phyloP scores from a whole-genome alignment of 2,113 vertebrate genomes.

The chimpanzee (Pan troglodytes) region DNA sequence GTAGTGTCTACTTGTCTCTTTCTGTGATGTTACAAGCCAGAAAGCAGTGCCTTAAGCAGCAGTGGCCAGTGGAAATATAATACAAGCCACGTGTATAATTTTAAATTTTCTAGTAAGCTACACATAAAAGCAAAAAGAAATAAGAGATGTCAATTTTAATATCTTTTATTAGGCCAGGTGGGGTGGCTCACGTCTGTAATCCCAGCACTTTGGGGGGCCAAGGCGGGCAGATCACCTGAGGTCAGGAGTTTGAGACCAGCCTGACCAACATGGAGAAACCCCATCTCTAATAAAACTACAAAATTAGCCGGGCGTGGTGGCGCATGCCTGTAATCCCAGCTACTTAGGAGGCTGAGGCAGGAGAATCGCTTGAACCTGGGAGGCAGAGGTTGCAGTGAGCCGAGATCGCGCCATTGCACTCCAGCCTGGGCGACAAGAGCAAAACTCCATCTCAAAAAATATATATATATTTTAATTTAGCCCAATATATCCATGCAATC shows the following conservation, averaged over 20 bases:
- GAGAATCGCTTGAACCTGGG: rapidly evolving
- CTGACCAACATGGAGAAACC: too few relatives aligned
- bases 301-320: rapidly evolving
- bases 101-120: background rate
- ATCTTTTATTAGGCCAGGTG: background rate
- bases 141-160: background rate
- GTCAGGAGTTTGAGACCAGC: too few relatives aligned
- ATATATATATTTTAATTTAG: background rate
- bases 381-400: too few relatives aligned
- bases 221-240: too few relatives aligned
- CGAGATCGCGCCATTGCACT: too few relatives aligned
- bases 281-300: too few relatives aligned
- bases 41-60: background rate
- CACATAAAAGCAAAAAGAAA: background rate
- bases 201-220: too few relatives aligned
- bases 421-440: too few relatives aligned
- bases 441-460: too few relatives aligned
- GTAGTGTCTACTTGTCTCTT: background rate
- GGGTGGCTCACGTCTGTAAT: too few relatives aligned
- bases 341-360: too few relatives aligned
- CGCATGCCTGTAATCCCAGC: too few relatives aligned
- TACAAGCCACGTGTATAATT: background rate
- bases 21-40: background rate
- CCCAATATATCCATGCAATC: background rate
- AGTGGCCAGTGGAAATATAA: background rate